Evolutionary conservation across 2,888 invertebrate species (phyloP).

Genomic region (Ectropis crepuscularia): DNA sequence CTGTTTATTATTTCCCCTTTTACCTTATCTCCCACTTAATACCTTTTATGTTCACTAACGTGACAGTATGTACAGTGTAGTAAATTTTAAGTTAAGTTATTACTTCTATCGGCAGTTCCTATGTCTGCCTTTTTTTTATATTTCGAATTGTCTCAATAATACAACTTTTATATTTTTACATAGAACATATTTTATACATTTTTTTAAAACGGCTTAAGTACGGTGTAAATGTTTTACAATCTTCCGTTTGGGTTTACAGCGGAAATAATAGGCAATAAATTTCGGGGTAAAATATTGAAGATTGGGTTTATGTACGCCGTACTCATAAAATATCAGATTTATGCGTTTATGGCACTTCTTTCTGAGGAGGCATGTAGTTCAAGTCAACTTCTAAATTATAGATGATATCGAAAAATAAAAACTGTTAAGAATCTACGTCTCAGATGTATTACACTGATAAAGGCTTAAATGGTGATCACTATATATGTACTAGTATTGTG

Average conservation of each 20-base stretch:
- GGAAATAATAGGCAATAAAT: conserved; percentile 42
- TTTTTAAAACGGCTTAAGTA: conserved; percentile 25
- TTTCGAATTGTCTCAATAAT: not conserved
- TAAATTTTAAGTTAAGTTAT: too few species aligned
- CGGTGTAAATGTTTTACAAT: conserved; percentile 41
- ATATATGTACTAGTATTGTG: too few species aligned
- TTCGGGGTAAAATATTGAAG: conserved; percentile 41
- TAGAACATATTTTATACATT: too few species aligned
- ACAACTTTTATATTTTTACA: not conserved
- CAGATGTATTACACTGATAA: too few species aligned
- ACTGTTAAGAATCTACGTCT: too few species aligned
- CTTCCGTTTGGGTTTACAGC: conserved; percentile 38
- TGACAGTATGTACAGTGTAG: too few species aligned
- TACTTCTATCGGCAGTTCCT: too few species aligned
- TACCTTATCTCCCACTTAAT: too few species aligned
- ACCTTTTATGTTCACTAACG: too few species aligned
- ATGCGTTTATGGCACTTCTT: conserved; percentile 29
- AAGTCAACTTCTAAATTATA: not conserved
- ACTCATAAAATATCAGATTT: conserved; percentile 40
- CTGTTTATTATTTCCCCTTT: too few species aligned
- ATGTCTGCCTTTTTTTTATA: not conserved
- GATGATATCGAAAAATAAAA: too few species aligned
- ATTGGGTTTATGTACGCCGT: conserved; percentile 39
- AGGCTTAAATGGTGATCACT: too few species aligned
- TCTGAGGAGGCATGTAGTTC: conserved; percentile 12